A percentile compares a stretch with the other conserved stretches of the same genome.
phyloP scores from a whole-genome alignment of 2,113 vertebrate genomes.

The Glaucomys volans region DNA sequence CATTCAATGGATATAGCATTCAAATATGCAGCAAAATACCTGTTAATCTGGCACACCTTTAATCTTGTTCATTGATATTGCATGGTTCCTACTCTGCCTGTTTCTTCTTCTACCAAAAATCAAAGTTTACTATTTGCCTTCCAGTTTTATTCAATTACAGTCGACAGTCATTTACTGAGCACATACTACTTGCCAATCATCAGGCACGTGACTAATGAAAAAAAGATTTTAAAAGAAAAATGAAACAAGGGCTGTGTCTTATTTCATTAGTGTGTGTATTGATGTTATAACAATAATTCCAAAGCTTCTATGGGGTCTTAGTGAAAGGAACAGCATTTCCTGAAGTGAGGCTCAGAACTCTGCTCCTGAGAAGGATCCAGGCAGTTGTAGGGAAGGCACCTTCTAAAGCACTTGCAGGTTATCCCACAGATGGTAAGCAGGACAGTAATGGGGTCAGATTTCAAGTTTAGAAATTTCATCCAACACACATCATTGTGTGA shows the following conservation, averaged over 20 bases:
- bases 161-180: background rate
- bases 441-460: background rate
- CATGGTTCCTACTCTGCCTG: background rate
- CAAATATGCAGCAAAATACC: background rate
- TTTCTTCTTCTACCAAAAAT: constrained; percentile 21
- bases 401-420: background rate
- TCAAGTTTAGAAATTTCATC: background rate
- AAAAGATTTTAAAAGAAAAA: background rate
- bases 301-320: background rate
- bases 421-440: background rate
- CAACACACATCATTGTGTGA: background rate
- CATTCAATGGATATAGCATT: background rate
- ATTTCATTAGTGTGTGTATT: background rate
- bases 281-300: background rate
- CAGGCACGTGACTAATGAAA: background rate
- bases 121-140: background rate
- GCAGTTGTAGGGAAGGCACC: background rate
- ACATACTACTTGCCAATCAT: background rate
- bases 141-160: background rate
- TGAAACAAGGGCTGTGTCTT: background rate
- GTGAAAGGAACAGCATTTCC: background rate
- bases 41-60: background rate
- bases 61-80: background rate
- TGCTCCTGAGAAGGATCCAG: background rate
- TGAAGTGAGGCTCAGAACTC: background rate